Base-by-base conservation (phyloP, 2,113 vertebrate species). In the Nannobrachium achirus region DNA sequence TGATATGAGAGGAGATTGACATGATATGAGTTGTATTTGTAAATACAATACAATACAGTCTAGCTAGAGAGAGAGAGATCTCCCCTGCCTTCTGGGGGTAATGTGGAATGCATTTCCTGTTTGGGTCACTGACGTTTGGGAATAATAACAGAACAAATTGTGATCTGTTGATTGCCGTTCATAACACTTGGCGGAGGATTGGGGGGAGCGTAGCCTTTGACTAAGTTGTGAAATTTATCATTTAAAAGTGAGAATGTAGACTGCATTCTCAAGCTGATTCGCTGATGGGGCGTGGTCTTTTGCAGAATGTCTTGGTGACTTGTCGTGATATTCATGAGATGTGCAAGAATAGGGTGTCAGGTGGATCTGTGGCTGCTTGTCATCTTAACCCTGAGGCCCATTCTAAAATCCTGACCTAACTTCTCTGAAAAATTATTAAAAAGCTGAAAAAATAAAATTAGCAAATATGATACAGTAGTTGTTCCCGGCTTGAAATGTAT, bases 81-180 rank as follows among this genome's bases (percentile, higher is more conserved):
- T n/a, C n/a, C n/a, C 51, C 49, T 45, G 46, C 68, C 66, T 69
- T 61, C 73, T 79, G 75, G 78, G n/a, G 80, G 71, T 86, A 71
- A 78, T 75, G 73, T 78, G 71, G 73, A 84, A 80, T 85, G 82
- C 70, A 68, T 82, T 89, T 86, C 84, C 77, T 87, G 79, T 85
- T 89, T 80, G 78, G 71, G 66, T 86, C 39, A 5, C 4, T 56
- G 58, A 39, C 39, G 52, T 74, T 69, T 66, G 45, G 63, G 69
- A 75, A 75, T 69, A 64, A 69, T 65, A 44, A 25, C 50, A 18
- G 49, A n/a, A 9, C 7, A 49, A 19, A n/a, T 7, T 20, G 46
- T 33, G 25, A 33, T 33, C 25, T 33, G 25, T 33, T 33, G 25
- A 33, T 33, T 33, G 25, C 3, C 63, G 53, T 71, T 16, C 13